Evolutionary conservation across 2,888 invertebrate genomes (phyloP).

Genomic region (Macrophya annulata): DNA sequence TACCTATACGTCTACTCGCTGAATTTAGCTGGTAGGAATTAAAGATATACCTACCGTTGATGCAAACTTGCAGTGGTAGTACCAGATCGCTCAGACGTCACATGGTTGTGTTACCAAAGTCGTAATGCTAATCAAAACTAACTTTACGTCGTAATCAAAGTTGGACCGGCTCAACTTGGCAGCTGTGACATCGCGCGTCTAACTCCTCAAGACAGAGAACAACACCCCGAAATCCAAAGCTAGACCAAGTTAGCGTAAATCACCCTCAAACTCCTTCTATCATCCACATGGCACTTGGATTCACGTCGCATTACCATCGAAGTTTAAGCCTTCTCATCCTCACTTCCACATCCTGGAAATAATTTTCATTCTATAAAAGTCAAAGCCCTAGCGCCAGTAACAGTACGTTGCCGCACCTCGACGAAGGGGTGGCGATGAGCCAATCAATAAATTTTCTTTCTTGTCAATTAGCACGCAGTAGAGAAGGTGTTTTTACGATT

Average conservation of each 20-base stretch:
- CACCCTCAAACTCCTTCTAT: background rate
- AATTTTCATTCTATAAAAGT: constrained; percentile 1
- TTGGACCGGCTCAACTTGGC: constrained; percentile 67
- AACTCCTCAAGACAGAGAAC: constrained; percentile 63
- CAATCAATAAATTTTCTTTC: constrained; percentile 27
- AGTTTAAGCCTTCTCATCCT: background rate
- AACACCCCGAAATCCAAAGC: constrained; percentile 53
- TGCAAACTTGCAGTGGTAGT: background rate
- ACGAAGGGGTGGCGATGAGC: constrained; percentile 5
- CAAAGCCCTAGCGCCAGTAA: background rate
- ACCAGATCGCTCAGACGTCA: constrained; percentile 33
- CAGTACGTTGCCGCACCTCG: background rate
- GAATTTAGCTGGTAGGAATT: background rate
- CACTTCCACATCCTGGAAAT: background rate
- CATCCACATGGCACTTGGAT: constrained; percentile 12
- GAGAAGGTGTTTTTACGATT: constrained; percentile 25
- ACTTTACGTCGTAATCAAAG: constrained; percentile 70
- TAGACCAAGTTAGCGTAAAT: background rate
- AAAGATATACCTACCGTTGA: background rate
- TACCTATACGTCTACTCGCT: background rate
- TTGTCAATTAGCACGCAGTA: background rate
- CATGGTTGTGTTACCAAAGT: constrained; percentile 60
- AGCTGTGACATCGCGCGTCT: constrained; percentile 67
- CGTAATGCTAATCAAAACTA: constrained; percentile 70
- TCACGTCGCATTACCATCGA: constrained; percentile 27